phyloP scores from a whole-genome alignment of 2,113 vertebrate genomes.

The Dolichallabes microphthalmus region DNA sequence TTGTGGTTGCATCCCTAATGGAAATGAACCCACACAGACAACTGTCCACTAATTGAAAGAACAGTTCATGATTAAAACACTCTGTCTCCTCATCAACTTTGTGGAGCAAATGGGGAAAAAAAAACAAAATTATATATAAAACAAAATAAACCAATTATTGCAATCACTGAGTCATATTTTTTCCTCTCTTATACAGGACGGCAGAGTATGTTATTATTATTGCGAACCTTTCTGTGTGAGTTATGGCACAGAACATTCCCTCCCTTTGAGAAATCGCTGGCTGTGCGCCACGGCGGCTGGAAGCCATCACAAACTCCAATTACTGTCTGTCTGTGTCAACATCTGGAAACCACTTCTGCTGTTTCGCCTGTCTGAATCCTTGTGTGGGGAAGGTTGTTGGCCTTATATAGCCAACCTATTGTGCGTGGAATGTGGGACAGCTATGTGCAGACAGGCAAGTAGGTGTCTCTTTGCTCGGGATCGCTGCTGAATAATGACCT shows the following conservation, averaged over 20 bases:
- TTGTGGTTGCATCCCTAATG: background rate
- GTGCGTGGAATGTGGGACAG: conserved; percentile 54
- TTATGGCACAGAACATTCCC: conserved; percentile 80
- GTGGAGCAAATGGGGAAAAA: background rate
- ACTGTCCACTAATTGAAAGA: background rate
- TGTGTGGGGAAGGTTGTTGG: conserved; percentile 57
- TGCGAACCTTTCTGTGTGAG: conserved; percentile 83
- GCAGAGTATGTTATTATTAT: conserved; percentile 80
- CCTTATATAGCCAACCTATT: conserved; percentile 63
- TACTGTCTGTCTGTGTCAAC: conserved; percentile 90
- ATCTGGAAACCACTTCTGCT: conserved; percentile 88
- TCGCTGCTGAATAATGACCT: conserved; percentile 48
- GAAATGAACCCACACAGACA: background rate
- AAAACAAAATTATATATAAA: background rate
- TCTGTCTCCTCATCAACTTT: conserved; percentile 12
- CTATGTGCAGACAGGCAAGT: conserved; percentile 31
- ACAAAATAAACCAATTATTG: conserved; percentile 63
- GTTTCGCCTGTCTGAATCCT: conserved; percentile 59
- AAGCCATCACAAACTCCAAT: conserved; percentile 96
- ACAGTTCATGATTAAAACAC: background rate
- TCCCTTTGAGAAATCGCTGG: conserved; percentile 85
- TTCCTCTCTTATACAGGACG: conserved; percentile 70
- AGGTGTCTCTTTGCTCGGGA: conserved; percentile 44
- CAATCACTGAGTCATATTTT: conserved; percentile 81
- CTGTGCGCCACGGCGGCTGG: conserved; percentile 87